Evolutionary conservation across 2,888 invertebrate species (phyloP).

Genomic region (Chrysopilus asiliformis): DNA sequence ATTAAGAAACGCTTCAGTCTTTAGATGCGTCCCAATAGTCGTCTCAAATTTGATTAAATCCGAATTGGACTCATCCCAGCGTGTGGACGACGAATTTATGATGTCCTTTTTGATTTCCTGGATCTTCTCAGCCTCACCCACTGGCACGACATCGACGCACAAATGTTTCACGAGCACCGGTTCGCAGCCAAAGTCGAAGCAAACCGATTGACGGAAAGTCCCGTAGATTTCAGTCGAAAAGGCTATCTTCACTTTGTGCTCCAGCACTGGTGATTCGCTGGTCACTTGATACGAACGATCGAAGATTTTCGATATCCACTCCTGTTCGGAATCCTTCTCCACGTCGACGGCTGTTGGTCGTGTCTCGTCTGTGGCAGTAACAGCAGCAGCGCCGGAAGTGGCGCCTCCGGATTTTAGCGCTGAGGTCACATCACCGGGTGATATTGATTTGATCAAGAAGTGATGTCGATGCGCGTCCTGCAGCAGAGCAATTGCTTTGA

Average conservation of each 20-base stretch:
- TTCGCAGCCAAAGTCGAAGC: constrained; percentile 58
- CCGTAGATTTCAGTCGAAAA: constrained; percentile 60
- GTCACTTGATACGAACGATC: constrained; percentile 15
- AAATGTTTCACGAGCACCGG: constrained; percentile 51
- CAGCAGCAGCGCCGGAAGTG: neutral
- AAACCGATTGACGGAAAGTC: constrained; percentile 62
- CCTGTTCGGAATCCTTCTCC: constrained; percentile 37
- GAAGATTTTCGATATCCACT: constrained; percentile 36
- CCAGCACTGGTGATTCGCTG: constrained; percentile 18
- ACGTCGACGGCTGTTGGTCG: constrained; percentile 30
- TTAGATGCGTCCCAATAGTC: constrained; percentile 40
- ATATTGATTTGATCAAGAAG: constrained; percentile 45
- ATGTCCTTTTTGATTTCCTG: constrained; percentile 50
- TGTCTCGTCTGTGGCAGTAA: neutral
- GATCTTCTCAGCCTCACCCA: constrained; percentile 48
- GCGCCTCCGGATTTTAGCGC: neutral
- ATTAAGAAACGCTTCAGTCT: constrained; percentile 35
- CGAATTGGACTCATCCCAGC: constrained; percentile 45
- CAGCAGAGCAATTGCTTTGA: constrained; percentile 51
- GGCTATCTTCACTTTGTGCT: constrained; percentile 41
- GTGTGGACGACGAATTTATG: constrained; percentile 44
- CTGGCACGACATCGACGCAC: constrained; percentile 63
- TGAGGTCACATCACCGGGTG: constrained; percentile 17
- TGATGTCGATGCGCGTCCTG: constrained; percentile 56
- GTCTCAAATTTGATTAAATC: constrained; percentile 42